A percentile compares a stretch with the other conserved stretches of the same genome.
Conservation (phyloP, 2,113 vertebrate genomes). For the Excalfactoria chinensis region DNA sequence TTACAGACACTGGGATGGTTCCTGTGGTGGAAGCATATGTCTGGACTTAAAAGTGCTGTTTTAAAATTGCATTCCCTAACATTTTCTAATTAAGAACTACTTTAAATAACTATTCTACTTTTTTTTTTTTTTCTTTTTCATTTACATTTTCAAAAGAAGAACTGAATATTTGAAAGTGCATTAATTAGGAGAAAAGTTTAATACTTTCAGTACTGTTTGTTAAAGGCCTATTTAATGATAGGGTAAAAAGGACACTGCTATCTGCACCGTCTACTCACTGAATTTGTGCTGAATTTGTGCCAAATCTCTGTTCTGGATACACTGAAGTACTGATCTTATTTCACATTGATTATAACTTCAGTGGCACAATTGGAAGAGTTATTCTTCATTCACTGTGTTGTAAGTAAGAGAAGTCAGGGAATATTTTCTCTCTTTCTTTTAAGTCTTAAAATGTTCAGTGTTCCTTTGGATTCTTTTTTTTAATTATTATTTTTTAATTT, state of each 20-base stretch:
- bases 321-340: background rate
- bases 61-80: conserved; percentile 7
- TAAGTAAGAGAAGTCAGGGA: background rate
- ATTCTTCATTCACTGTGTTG: background rate
- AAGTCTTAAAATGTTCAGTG: background rate
- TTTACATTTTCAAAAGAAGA: background rate
- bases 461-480: background rate
- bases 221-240: background rate
- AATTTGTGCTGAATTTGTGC: background rate
- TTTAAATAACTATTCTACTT: background rate
- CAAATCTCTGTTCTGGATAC: background rate
- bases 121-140: conserved; percentile 1
- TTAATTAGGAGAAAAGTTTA: background rate
- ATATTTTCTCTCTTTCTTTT: background rate
- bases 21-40: conserved; percentile 52
- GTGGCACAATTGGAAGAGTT: background rate
- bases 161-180: background rate
- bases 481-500: background rate
- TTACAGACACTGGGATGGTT: conserved; percentile 15
- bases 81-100: conserved; percentile 22
- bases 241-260: background rate
- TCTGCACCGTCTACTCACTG: background rate
- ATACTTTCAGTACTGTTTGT: background rate
- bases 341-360: background rate
- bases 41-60: conserved; percentile 38